These are phyloP conservation scores for Denticeps clupeoides DNA, from an alignment of 2,797 vertebrate species.

Conservation along the genomic window DNA sequence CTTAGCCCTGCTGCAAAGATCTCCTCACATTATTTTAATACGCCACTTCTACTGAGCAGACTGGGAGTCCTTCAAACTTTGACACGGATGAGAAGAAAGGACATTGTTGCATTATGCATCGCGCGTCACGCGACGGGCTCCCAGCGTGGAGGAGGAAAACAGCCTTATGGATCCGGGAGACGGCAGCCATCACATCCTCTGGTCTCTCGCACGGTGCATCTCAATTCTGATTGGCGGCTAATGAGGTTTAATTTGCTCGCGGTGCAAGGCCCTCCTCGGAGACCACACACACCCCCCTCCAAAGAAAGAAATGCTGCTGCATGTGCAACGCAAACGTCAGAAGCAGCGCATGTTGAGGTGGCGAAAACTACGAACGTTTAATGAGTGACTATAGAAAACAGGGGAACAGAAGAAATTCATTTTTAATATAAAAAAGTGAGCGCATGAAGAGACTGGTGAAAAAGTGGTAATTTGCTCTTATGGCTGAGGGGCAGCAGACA, in stretches of 20 bases:
- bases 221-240: slow-evolving; percentile 20
- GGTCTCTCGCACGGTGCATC: slow-evolving; percentile 34
- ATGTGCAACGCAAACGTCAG: no score
- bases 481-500: slow-evolving; percentile 35
- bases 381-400: neutral
- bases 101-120: slow-evolving; percentile 57
- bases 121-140: slow-evolving; percentile 42
- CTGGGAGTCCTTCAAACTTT: slow-evolving; percentile 77
- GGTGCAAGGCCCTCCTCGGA: no score
- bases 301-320: no score
- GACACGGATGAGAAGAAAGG: slow-evolving; percentile 64
- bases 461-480: slow-evolving; percentile 38
- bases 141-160: no score
- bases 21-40: slow-evolving; percentile 84
- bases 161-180: no score
- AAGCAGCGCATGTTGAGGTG: no score
- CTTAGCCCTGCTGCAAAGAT: slow-evolving; percentile 80
- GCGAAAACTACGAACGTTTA: no score
- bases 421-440: neutral
- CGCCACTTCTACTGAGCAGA: slow-evolving; percentile 78
- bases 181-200: no score
- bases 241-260: no score
- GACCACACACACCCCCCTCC: no score
- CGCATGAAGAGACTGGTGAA: slow-evolving; percentile 3
- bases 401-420: slow-evolving; percentile 2